Evolutionary conservation across 2,113 vertebrate species (phyloP).

Genomic region (Argyrosomus japonicus): DNA sequence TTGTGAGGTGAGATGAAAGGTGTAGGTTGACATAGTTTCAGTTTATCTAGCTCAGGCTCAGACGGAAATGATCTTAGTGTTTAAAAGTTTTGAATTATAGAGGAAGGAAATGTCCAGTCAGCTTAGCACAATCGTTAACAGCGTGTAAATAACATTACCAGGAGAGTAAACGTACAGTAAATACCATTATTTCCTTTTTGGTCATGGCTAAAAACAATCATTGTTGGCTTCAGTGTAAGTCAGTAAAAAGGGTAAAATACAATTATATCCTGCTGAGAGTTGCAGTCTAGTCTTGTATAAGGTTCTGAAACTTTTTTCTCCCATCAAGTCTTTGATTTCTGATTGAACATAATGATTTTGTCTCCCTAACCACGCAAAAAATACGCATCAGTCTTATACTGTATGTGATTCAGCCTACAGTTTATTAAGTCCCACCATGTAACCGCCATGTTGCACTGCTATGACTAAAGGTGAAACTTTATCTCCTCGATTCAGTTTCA

Average conservation of each 20-base stretch:
- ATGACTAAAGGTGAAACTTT: conserved; percentile 29
- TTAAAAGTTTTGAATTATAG: conserved; percentile 60
- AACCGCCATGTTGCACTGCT: conserved; percentile 32
- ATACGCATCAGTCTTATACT: neutral
- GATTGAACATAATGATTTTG: neutral
- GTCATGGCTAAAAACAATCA: conserved; percentile 31
- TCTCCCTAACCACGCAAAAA: neutral
- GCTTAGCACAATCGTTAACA: conserved; percentile 16
- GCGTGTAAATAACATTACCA: conserved; percentile 59
- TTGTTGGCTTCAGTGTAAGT: conserved; percentile 35
- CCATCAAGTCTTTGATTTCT: neutral
- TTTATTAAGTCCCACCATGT: neutral
- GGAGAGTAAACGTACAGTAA: conserved; percentile 19
- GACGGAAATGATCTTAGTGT: conserved; percentile 60
- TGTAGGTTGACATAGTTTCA: conserved; percentile 19
- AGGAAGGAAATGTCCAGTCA: conserved; percentile 50
- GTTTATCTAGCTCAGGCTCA: conserved; percentile 32
- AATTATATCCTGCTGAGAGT: conserved; percentile 22
- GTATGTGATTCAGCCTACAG: neutral
- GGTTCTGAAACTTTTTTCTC: neutral
- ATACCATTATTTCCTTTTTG: conserved; percentile 33
- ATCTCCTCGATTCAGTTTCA: conserved; percentile 8
- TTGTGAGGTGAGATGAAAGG: neutral
- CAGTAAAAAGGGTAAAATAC: conserved; percentile 20
- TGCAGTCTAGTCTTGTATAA: conserved; percentile 5